Evolutionary conservation across 2,113 vertebrate genomes (phyloP), one percentile per base, ranked within the genome.

Genomic region (Cyprinus carpio): DNA sequence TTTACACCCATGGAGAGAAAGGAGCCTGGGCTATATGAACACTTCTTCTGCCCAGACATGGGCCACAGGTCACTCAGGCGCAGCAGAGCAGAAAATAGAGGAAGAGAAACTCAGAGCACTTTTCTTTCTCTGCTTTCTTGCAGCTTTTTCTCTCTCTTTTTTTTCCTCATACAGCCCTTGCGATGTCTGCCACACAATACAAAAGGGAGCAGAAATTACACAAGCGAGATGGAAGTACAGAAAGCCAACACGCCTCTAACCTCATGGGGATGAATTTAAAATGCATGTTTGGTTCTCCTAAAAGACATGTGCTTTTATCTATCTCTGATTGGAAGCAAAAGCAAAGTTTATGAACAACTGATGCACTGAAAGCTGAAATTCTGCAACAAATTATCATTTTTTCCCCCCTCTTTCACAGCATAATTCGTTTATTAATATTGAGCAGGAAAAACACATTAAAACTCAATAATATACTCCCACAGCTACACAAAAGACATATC

Each of bases 81-180:
- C 81, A 83, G 56, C 49, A 2, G 67, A 83, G 81, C 81, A 71
- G 81, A 87, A 79, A 79, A 85, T 69, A 78, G 60, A 79, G 64
- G 46, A 77, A 85, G 31, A 88, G 46, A 85, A 82, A 80, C 64
- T 79, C 58, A 40, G 46, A 16, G 58, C 56, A 72, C 65, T 37
- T 7, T n/a, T 13, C 64, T 49, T 58, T 40, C 20, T 87, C 60
- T n/a, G 20, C 25, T 4, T 75, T 37, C 29, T 29, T 37, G 37
- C 4, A 27, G 18, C n/a, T 74, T 3, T 83, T 10, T 65, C 29
- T 67, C 54, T 31, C 29, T 54, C 6, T 51, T 27, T 82, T 49
- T 34, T 18, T 12, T 2, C 40, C 29, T 56, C 46, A 16, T 58
- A 72, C 13, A 2, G 58, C 13, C 49, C 67, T 56, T 15, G 43